Evolutionary conservation across 2,888 invertebrate species (phyloP).

Genomic region (Carpatolechia fugitivella): DNA sequence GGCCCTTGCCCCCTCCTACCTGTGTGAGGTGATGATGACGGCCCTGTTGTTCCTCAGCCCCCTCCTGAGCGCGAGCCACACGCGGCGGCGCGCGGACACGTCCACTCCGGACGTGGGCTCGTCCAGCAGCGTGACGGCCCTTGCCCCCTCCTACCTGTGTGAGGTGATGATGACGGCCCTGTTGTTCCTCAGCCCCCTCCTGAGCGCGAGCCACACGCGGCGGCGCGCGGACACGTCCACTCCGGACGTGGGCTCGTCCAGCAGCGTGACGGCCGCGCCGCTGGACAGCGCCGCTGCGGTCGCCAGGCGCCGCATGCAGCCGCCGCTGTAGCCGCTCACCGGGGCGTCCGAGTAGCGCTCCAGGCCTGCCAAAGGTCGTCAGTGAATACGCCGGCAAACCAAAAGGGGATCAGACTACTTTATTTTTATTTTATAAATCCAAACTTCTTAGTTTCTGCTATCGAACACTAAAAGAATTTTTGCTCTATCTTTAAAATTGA

Average conservation of each 20-base stretch:
- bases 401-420: too few species aligned
- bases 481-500: too few species aligned
- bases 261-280: constrained; percentile 78
- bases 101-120: neutral
- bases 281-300: constrained; percentile 33
- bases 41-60: too few species aligned
- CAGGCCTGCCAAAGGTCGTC: constrained; percentile 29
- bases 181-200: constrained; percentile 56
- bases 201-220: constrained; percentile 82
- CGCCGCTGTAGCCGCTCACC: constrained; percentile 80
- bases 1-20: too few species aligned
- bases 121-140: neutral
- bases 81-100: neutral
- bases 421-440: too few species aligned
- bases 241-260: constrained; percentile 87
- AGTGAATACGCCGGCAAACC: too few species aligned
- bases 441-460: too few species aligned
- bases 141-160: constrained; percentile 75
- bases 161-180: constrained; percentile 84
- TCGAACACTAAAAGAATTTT: too few species aligned
- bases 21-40: too few species aligned
- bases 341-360: constrained; percentile 25
- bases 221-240: constrained; percentile 84
- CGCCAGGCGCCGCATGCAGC: constrained; percentile 82
- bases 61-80: neutral